A percentile compares a stretch with the other conserved stretches of the same genome.
Evolutionary conservation across 2,797 vertebrate genomes (phyloP).

Genomic region (Cuculus canorus): DNA sequence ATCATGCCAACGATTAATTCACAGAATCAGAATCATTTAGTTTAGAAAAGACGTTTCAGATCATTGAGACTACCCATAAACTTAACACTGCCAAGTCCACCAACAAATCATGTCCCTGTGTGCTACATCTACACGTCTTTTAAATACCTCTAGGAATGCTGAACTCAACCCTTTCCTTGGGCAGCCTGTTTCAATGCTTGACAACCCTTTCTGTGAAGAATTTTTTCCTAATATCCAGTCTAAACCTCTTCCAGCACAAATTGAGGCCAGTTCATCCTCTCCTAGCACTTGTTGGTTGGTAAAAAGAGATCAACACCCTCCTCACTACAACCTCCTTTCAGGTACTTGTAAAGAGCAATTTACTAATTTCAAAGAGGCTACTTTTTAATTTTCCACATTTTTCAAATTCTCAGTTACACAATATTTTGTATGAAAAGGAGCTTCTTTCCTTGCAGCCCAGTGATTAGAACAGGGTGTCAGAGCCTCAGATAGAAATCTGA

Average conservation of each 20-base stretch:
- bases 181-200: not conserved
- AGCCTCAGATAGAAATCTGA: not conserved
- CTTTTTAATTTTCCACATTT: not conserved
- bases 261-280: not conserved
- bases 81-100: not conserved
- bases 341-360: not conserved
- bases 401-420: not conserved
- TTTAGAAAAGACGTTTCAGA: not conserved
- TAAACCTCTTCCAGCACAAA: not conserved
- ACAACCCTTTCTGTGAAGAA: not conserved
- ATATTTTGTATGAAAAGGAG: not conserved
- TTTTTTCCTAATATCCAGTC: not conserved
- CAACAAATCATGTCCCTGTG: not conserved
- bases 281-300: rapidly evolving
- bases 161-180: not conserved
- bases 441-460: not conserved
- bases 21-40: not conserved
- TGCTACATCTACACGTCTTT: not conserved
- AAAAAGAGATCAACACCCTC: not conserved
- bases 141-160: not conserved
- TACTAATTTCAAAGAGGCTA: not conserved
- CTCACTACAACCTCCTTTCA: not conserved
- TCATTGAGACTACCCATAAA: rapidly evolving
- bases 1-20: not conserved
- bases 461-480: not conserved